Percentiles rank a stretch among this genome's conserved stretches.
These are phyloP conservation scores for Eulemur rufifrons DNA, from an alignment of 2,113 vertebrate species.

Conservation along the genomic window DNA sequence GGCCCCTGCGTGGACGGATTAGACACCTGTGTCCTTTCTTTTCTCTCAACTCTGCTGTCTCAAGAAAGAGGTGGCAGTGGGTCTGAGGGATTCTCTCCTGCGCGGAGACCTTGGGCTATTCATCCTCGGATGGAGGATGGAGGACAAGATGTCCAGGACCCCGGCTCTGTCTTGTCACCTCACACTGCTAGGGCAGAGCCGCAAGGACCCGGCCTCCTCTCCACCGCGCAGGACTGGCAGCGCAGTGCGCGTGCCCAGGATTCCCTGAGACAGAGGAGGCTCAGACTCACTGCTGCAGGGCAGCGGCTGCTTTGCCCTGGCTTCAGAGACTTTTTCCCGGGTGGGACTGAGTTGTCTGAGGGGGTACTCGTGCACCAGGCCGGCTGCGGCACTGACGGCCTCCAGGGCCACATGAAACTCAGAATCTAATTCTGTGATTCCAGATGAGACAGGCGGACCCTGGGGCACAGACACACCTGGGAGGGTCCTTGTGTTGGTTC, in stretches of 20 bases:
- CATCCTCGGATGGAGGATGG: neutral
- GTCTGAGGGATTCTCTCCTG: neutral
- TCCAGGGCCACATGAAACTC: neutral
- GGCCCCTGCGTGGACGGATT: neutral
- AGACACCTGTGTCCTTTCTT: constrained; percentile 59
- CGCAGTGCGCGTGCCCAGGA: too few relatives aligned
- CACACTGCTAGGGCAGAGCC: neutral
- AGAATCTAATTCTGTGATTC: neutral
- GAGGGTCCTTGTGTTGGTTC: neutral
- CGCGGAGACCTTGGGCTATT: accelerated
- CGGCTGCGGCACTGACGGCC: neutral
- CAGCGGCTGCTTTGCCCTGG: neutral
- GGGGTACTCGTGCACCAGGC: too few relatives aligned
- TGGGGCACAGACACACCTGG: too few relatives aligned
- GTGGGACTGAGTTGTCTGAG: neutral
- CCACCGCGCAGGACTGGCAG: neutral
- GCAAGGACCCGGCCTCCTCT: neutral
- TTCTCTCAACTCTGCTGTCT: neutral
- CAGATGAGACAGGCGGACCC: neutral
- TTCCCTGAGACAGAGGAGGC: neutral
- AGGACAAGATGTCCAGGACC: neutral
- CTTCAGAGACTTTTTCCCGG: neutral
- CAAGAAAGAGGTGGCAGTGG: neutral
- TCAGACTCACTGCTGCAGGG: accelerated
- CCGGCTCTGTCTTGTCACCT: too few relatives aligned